Evolutionary conservation across 2,797 vertebrate genomes (phyloP), one percentile per base, ranked within the genome.

Genomic region (Acridotheres tristis): DNA sequence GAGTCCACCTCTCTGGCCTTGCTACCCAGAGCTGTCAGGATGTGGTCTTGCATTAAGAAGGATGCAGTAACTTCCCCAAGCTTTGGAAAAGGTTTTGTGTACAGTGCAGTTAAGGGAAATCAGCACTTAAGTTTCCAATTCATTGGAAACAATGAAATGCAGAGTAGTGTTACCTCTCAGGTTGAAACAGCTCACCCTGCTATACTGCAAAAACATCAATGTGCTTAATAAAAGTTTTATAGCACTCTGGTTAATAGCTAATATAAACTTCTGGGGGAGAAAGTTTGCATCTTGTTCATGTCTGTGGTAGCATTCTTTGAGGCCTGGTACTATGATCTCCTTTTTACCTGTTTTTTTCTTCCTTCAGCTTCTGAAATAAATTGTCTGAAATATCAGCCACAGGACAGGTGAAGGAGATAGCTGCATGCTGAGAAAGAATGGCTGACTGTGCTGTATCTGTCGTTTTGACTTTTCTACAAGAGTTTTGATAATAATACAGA

Each of bases 331-430:
- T 43, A 7, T 58, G 40, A 47, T 59, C 42, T 57, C 48, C 62
- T 75, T 90, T 85, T 20, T 4, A 4, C 36, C 23, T 67, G 22
- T 25, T 85, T 90, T 88, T 88, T 89, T 40, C 20, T 93, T 87
- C 42, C 34, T 73, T 85, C 72, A 67, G 36, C 48, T 88, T 95
- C 69, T 48, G 32, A 92, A 93, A 85, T 54, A 88, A 86, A 77
- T 88, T 36, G 38, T 83, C 57, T 43, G 36, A 88, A 89, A 40
- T 27, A 32, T 27, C 34, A 54, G 9, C 21, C 36, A 69, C 68
- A 71, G 55, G 68, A 73, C 16, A 30, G 10, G 16, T 88, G 68
- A 65, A 48, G 74, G 53, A 85, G n/a, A 23, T 45, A 18, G 10
- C 48, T 51, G 55, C 65, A 38, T 48, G 54, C 36, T 74, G 68